A percentile compares a stretch with the other conserved stretches of the same genome.
These are phyloP conservation scores for Drosophila kambysellisi DNA, from an alignment of 2,888 invertebrate genomes.

Conservation along the genomic window DNA sequence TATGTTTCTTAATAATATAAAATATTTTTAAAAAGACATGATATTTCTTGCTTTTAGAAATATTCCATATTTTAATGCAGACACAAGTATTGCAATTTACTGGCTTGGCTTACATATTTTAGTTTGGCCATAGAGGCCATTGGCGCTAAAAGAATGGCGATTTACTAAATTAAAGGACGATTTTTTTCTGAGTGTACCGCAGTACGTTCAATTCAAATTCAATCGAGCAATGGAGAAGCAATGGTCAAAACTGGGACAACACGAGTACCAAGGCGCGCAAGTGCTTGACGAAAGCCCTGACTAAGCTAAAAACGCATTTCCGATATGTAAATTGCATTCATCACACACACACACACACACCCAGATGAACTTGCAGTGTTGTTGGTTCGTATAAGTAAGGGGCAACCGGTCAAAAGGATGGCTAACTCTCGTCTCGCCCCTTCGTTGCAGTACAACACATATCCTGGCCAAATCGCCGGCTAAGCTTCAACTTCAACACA, in stretches of 20 bases:
- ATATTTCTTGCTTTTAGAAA: not conserved
- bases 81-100: not conserved
- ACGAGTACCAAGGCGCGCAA: not conserved
- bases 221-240: constrained; percentile 1
- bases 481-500: constrained; percentile 75
- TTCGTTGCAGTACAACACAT: constrained; percentile 16
- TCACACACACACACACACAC: constrained; percentile 24
- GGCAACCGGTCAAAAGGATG: constrained; percentile 23
- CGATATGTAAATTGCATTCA: constrained; percentile 40
- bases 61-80: not conserved
- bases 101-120: not conserved
- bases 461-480: constrained; percentile 58
- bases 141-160: no score
- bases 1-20: not conserved
- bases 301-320: constrained; percentile 25
- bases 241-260: not conserved
- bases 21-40: not conserved
- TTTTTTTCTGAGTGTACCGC: not conserved
- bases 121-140: not conserved
- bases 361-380: constrained; percentile 17
- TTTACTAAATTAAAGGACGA: not conserved
- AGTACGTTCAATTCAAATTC: constrained; percentile 6
- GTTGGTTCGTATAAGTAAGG: constrained; percentile 14
- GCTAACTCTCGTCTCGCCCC: not conserved
- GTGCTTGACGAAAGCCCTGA: not conserved